Base-by-base conservation (phyloP, 2,113 vertebrate genomes). In the Sylvietta virens region DNA sequence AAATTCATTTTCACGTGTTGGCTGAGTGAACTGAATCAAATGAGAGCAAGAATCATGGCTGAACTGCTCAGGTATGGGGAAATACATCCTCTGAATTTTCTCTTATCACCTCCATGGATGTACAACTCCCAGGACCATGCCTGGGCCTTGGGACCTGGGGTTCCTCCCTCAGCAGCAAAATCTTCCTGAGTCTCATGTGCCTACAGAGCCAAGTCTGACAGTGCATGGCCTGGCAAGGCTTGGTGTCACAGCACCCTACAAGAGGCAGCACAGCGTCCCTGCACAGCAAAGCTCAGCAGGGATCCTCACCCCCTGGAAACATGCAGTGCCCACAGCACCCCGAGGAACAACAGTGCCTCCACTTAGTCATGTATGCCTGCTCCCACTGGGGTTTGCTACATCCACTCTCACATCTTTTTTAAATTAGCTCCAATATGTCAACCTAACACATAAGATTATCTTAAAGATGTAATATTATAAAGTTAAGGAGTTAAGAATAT, bases 51-150 rank as follows among this genome's bases (percentile, higher is more conserved):
- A 76, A 44, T 44, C 33, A 33, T 1, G 6, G 23, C 20, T n/a
- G 31, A 54, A 28, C 15, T 28, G n/a, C 40, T 90, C n/a, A 58
- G 40, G 31, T 73, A 23, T 3, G 2, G 26, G 15, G 10, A 26
- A 39, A 1, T 21, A 13, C 27, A 51, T 78, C 21, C 33, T 37
- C 27, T 0, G n/a, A 65, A 48, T 30, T 84, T 30, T 58, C 51
- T 0, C 0, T 23, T 78, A 69, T 16, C 33, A 42, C 47, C 18
- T 70, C 45, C 30, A 20, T 1, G 8, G 42, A 33, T 20, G 15
- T 13, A 31, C 33, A 86, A 10, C 3, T 65, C 51, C 33, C 1
- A 9, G 21, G 15, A 72, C n/a, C 18, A 51, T 23, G 18, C 8
- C 45, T 50, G 40, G 37, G 33, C 33, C 58, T 39, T 27, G 44